These are phyloP conservation scores for Acromyrmex heyeri DNA, from an alignment of 1,140 invertebrate genomes.

Conservation along the genomic window DNA sequence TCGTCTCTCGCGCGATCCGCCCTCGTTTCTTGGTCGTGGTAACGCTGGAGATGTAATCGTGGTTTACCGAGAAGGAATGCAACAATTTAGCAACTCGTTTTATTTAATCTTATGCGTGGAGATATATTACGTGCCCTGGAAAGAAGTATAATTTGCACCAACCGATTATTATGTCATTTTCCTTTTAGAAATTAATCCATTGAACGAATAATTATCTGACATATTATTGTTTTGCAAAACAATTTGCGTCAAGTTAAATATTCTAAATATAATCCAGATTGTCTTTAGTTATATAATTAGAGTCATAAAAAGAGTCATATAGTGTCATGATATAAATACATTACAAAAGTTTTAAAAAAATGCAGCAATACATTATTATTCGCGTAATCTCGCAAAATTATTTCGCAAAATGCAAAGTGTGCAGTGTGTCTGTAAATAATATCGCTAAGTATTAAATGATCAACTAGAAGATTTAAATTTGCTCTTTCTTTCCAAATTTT, in stretches of 20 bases:
- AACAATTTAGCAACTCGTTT: constrained; percentile 47
- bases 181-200: background rate
- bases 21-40: constrained; percentile 47
- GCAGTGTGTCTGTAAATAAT: background rate
- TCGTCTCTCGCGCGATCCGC: constrained; percentile 40
- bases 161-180: constrained; percentile 5
- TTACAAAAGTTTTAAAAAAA: background rate
- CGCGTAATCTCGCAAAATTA: background rate
- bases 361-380: background rate
- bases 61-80: constrained; percentile 33
- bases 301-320: background rate
- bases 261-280: background rate
- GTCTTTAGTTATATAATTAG: background rate
- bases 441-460: background rate
- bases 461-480: background rate
- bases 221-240: background rate
- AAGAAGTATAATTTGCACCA: constrained; percentile 9
- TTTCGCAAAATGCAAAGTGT: background rate
- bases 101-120: constrained; percentile 11
- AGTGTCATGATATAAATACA: background rate
- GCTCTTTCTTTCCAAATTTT: background rate
- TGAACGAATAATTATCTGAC: background rate
- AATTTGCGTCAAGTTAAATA: constrained; percentile 7
- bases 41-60: constrained; percentile 60
- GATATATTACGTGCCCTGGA: background rate